These are phyloP conservation scores for Felis catus DNA, from an alignment of 2,113 vertebrate genomes.

Conservation along the genomic window F.catus_Fca126_mat1.0 CM031413.1:102298001-102298500, in stretches of 20 bases:
- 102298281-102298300: too few relatives aligned
- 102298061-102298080: neutral
- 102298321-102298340: too few relatives aligned
- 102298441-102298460: conserved; percentile 7
- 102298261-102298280: too few relatives aligned
- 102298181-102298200: neutral
- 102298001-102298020: neutral
- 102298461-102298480: neutral
- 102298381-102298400: too few relatives aligned
- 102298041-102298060: neutral
- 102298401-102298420: too few relatives aligned
- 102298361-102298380: too few relatives aligned
- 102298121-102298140: neutral
- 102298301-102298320: too few relatives aligned
- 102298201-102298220: neutral
- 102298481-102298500: neutral
- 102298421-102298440: too few relatives aligned
- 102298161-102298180: neutral
- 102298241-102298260: too few relatives aligned
- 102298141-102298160: neutral
- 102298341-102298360: too few relatives aligned
- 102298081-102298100: neutral
- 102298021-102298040: neutral
- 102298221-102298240: neutral
- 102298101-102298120: neutral